phyloP scores from a whole-genome alignment of 1,140 invertebrate species.

The Cylas formicarius region DNA sequence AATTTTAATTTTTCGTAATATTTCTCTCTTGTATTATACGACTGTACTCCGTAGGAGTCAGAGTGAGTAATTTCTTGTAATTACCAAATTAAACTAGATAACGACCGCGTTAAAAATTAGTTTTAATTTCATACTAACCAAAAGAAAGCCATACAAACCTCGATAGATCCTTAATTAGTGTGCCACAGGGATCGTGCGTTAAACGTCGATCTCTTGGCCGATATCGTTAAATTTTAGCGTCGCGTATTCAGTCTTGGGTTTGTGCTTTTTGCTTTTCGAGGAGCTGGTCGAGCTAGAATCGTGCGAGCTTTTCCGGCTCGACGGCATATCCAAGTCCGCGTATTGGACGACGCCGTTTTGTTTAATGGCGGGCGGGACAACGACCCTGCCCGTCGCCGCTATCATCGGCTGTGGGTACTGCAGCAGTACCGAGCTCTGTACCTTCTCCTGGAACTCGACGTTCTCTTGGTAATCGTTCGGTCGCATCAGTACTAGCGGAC shows the following conservation, averaged over 20 bases:
- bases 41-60: no score
- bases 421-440: constrained; percentile 38
- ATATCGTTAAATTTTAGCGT: constrained; percentile 72
- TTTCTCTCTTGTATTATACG: no score
- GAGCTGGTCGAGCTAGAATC: constrained; percentile 16
- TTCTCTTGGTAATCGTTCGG: constrained; percentile 36
- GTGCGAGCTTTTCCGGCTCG: constrained; percentile 25
- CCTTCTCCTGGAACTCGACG: constrained; percentile 37
- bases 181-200: constrained; percentile 31
- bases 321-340: constrained; percentile 40
- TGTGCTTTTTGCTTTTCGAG: constrained; percentile 29
- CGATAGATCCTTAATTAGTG: constrained; percentile 15
- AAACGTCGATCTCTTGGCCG: constrained; percentile 70
- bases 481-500: constrained; percentile 32
- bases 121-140: no score
- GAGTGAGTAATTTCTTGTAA: no score
- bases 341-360: constrained; percentile 39
- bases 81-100: no score
- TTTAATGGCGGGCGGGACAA: constrained; percentile 12
- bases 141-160: no score
- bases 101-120: no score
- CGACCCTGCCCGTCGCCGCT: constrained; percentile 18
- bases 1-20: no score
- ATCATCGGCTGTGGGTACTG: constrained; percentile 39
- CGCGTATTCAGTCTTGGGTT: constrained; percentile 58